Base-by-base conservation (phyloP, 2,113 vertebrate species). In the Peromyscus polionotus region DNA sequence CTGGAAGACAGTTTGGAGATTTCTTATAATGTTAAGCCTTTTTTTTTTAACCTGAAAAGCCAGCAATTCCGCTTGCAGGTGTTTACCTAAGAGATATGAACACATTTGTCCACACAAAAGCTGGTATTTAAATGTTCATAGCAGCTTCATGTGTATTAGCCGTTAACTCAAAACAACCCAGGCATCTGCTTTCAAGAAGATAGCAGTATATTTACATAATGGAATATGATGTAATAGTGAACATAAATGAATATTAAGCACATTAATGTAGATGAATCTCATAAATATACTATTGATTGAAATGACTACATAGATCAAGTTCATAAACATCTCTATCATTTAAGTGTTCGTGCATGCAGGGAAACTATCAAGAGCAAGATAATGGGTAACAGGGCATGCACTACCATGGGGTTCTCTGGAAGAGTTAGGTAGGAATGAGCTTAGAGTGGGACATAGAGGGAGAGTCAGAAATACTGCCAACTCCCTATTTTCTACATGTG, bases 11-110 rank as follows among this genome's bases (percentile, higher is more conserved):
- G 26, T 67, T 63, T 26, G 79, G 48, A 88, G 59, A 4, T 70
- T 91, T 83, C 76, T 88, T n/a, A 28, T 31, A 70, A 33, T 63
- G n/a, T n/a, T 91, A 77, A 73, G 65, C 3, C 19, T 39, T 85
- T 77, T 76, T 13, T 24, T 59, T 84, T 83, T 48, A 4, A 63
- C n/a, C 51, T 83, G 42, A 72, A 13, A 28, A 79, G 28, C 22
- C 20, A 83, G 51, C 48, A 88, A 73, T 88, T 79, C 42, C 14
- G 51, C 28, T 91, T 80, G 68, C 67, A 93, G 57, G 33, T 80
- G 54, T 42, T 72, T 91, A 77, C 14, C 12, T 57, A 72, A 73
- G 48, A 94, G 85, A 80, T 24, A 84, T 61, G 61, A 93, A 80
- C 19, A 80, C 8, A 24, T 48, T 28, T 93, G 45, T 73, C 45